These are phyloP conservation scores for Toxotes jaculatrix DNA, from an alignment of 2,113 vertebrate genomes.

Conservation along the genomic window DNA sequence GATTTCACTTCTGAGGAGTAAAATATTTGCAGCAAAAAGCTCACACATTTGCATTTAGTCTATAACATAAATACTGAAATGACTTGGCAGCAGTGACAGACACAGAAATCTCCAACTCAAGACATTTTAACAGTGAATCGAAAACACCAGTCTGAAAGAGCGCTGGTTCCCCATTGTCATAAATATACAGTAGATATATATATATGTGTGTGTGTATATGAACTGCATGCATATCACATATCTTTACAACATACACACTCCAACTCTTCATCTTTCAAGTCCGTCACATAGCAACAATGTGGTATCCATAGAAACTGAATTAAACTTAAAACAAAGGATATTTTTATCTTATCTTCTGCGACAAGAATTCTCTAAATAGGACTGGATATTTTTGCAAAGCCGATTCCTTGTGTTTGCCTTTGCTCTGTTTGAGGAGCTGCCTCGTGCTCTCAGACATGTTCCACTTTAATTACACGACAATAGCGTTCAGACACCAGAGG, in stretches of 20 bases:
- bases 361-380: conserved; percentile 51
- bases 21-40: background rate
- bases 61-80: background rate
- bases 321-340: conserved; percentile 74
- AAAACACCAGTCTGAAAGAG: background rate
- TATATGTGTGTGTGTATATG: no score
- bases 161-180: background rate
- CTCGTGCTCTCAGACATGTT: background rate
- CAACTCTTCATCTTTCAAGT: conserved; percentile 45
- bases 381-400: conserved; percentile 5
- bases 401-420: background rate
- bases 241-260: conserved; percentile 20
- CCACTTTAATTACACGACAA: background rate
- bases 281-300: conserved; percentile 79
- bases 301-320: conserved; percentile 80
- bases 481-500: background rate
- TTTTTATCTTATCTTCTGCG: conserved; percentile 52
- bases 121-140: background rate
- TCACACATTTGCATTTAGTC: background rate
- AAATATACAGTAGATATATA: no score
- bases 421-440: background rate
- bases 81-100: background rate
- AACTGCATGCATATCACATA: background rate
- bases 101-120: background rate
- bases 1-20: background rate